Base-by-base conservation (phyloP, 2,888 invertebrate species). In the Machimus rusticus region DNA sequence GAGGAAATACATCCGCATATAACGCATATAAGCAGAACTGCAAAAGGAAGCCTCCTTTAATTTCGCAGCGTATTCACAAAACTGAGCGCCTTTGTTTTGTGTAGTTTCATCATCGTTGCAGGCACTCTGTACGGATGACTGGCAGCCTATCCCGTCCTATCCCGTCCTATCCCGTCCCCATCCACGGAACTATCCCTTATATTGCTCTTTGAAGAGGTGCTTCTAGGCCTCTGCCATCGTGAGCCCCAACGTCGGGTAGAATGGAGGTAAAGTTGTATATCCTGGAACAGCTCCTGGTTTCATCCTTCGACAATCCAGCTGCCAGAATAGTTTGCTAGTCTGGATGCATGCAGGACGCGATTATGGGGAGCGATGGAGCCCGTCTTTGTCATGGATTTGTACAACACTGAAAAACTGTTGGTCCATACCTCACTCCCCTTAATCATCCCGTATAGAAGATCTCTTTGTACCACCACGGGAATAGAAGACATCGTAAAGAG, bases 11-110 rank as follows among this genome's bases (percentile, higher is more conserved):
- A 23, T n/a, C n/a, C 23, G 16, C 9, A 19, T n/a, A n/a, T n/a
- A n/a, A n/a, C n/a, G n/a, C n/a, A 19, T 43, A 74, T 34, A 43
- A 78, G 28, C 78, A 78, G 9, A 46, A 14, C 23, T 23, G 51
- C 23, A 43, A 79, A 79, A 79, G 79, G 28, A 79, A 28, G n/a
- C 31, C 79, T 79, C 79, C 51, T 79, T 79, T 46, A 79, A 79
- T 79, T 79, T 79, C 31, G 28, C 51, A 79, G 9, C 43, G 43
- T 39, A 43, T 46, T 79, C 79, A 79, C 51, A 23, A 51, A 51
- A 46, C 46, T 79, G 51, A 79, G 43, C 1, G 34, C 51, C 79
- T 79, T 79, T 79, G 51, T 79, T 79, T 46, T 79, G 79, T 28
- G n/a, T n/a, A n/a, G n/a, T 79, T 23, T 39, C 78, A 51, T 39